These are phyloP conservation scores for Drosophila nr. medialis DNA, from an alignment of 2,888 invertebrate species.

Conservation along the genomic window DNA sequence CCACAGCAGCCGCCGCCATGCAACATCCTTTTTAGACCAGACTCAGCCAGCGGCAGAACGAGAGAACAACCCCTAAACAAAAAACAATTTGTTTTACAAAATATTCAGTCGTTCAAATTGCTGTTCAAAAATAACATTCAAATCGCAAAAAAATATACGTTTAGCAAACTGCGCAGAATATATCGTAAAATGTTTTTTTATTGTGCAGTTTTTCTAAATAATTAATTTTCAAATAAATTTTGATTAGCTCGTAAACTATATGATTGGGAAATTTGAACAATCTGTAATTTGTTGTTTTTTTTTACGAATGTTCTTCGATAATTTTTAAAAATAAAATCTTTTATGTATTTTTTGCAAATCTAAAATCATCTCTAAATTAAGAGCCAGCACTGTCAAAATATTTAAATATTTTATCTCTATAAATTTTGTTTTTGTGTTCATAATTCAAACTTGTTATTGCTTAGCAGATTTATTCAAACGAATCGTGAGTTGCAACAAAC, in stretches of 20 bases:
- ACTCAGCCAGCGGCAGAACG: slow-evolving; percentile 42
- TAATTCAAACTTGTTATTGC: not conserved
- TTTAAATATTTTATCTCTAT: not conserved
- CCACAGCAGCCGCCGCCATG: slow-evolving; percentile 31
- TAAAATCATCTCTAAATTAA: not conserved
- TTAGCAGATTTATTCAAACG: slow-evolving; percentile 33
- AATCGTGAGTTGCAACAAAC: slow-evolving; percentile 37
- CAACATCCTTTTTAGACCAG: slow-evolving; percentile 63
- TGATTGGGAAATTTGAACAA: not conserved
- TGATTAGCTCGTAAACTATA: not conserved
- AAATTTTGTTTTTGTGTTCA: not conserved
- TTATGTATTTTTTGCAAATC: not conserved
- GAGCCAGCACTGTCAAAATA: not conserved
- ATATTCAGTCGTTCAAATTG: slow-evolving; percentile 7
- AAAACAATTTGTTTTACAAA: slow-evolving; percentile 54
- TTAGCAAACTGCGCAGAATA: slow-evolving; percentile 38
- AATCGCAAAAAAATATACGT: slow-evolving; percentile 5
- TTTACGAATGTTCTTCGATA: not conserved
- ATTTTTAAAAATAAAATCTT: not conserved
- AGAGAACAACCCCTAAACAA: slow-evolving; percentile 64
- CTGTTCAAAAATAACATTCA: not conserved
- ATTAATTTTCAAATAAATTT: not conserved
- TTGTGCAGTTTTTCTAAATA: slow-evolving; percentile 7
- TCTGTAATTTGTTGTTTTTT: not conserved
- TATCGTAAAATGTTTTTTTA: slow-evolving; percentile 26